Conservation (phyloP, 2,888 invertebrate genomes). For the Leptura quadrifasciata region DNA sequence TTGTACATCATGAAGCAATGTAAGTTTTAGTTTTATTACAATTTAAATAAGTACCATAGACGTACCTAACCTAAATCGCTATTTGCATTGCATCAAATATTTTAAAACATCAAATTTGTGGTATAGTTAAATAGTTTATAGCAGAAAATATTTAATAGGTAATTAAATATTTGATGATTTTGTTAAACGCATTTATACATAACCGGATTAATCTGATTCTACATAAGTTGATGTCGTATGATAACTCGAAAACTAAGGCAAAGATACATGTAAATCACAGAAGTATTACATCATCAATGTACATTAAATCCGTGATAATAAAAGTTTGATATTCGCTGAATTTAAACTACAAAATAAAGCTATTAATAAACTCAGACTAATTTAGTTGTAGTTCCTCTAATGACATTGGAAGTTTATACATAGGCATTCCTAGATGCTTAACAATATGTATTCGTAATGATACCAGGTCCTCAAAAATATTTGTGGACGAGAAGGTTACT, state of each 20-base stretch:
- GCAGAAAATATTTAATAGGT: not conserved
- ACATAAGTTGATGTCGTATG: not conserved
- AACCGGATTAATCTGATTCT: not conserved
- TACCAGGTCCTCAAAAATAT: too few relatives aligned
- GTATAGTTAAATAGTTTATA: not conserved
- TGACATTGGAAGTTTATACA: too few relatives aligned
- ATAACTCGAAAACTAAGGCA: not conserved
- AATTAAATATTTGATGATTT: not conserved
- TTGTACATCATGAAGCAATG: constrained; percentile 57
- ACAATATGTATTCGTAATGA: too few relatives aligned
- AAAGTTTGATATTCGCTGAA: not conserved
- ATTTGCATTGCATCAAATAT: constrained; percentile 22
- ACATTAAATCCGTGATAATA: not conserved
- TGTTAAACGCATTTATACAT: not conserved
- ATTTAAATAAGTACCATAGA: constrained; percentile 34
- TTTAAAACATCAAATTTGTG: not conserved
- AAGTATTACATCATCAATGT: not conserved
- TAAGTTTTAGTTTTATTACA: constrained; percentile 46
- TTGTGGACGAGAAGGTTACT: too few relatives aligned
- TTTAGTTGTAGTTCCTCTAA: not conserved
- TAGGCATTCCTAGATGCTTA: too few relatives aligned
- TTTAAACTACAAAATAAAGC: not conserved
- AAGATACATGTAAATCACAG: not conserved
- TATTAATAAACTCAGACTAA: not conserved
- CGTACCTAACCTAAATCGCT: not conserved